Evolutionary conservation across 2,797 vertebrate species (phyloP).

Genomic region (Cynodonichthys magdalenae): DNA sequence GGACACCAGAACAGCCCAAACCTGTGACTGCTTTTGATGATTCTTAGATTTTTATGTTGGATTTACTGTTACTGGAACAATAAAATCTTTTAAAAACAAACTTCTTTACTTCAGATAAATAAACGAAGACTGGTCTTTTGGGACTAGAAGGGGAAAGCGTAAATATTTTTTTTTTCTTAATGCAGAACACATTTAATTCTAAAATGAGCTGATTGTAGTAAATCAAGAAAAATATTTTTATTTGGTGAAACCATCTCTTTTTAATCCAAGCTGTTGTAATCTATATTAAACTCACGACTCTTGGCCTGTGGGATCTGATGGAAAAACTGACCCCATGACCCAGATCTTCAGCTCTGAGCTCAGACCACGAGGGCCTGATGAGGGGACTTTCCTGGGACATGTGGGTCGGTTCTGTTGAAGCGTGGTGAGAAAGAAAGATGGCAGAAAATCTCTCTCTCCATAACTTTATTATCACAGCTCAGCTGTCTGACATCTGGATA

Average conservation of each 20-base stretch:
- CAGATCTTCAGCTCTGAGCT: not conserved
- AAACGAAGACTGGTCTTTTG: not conserved
- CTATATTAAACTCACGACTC: conserved; percentile 9
- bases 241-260: not conserved
- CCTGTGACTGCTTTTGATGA: too few species aligned
- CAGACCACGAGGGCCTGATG: not conserved
- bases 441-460: not conserved
- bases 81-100: too few species aligned
- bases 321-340: conserved; percentile 27
- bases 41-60: too few species aligned
- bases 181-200: not conserved
- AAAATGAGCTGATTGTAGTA: not conserved
- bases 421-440: not conserved
- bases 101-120: too few species aligned
- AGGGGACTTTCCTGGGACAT: conserved; percentile 39
- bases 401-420: conserved; percentile 24
- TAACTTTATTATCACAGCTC: not conserved
- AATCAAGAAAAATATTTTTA: not conserved
- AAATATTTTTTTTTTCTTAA: not conserved
- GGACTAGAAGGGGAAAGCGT: not conserved
- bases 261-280: conserved; percentile 10
- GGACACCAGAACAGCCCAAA: too few species aligned
- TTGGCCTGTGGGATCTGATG: not conserved
- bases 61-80: too few species aligned
- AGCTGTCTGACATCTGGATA: not conserved